Base-by-base conservation (phyloP, 2,113 vertebrate genomes). In the Tupaia chinensis region DNA sequence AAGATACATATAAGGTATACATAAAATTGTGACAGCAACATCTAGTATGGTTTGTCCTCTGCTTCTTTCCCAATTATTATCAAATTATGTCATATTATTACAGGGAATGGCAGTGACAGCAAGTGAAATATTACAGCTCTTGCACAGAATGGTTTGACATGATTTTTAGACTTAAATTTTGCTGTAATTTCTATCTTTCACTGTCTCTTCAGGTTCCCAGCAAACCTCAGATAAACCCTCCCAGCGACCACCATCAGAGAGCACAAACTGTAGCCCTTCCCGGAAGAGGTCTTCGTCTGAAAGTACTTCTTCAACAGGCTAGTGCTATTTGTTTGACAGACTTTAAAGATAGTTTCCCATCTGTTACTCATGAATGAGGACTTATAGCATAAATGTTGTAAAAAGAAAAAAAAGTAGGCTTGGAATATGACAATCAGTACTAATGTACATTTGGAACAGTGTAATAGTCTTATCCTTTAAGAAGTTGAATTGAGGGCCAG, bases 261-360 rank as follows among this genome's bases (percentile, higher is more conserved):
- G 97, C 97, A 98, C 97, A 73, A 98, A 27, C 27, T 98, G 98
- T 96, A 99, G 99, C 92, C 99, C 99, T 72, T 98, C 98, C 80
- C 98, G 98, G 58, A 99, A 98, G 97, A 98, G 98, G 63, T 98
- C 98, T 27, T 94, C 96, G 0, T 99, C 98, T 1, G 99, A 99
- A 96, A 99, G 98, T 96, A 97, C 98, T 7, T 97, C 98, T 84
- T 98, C 98, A 58, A 95, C 98, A 98, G 98, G 99, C 97, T 98
- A 98, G 98, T 98, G 5, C 68, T 87, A 0, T 90, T 86, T 66
- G 20, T 80, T 94, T 92, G 60, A 70, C 69, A 53, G 25, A 69
- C 68, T 77, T 91, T 56, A 12, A 74, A 54, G 56, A 54, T 69
- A 63, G 7, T 74, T 86, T 96, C 10, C 19, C 74, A 58, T 25